Base-by-base conservation (phyloP, 2,113 vertebrate genomes). In the Cygnus atratus region DNA sequence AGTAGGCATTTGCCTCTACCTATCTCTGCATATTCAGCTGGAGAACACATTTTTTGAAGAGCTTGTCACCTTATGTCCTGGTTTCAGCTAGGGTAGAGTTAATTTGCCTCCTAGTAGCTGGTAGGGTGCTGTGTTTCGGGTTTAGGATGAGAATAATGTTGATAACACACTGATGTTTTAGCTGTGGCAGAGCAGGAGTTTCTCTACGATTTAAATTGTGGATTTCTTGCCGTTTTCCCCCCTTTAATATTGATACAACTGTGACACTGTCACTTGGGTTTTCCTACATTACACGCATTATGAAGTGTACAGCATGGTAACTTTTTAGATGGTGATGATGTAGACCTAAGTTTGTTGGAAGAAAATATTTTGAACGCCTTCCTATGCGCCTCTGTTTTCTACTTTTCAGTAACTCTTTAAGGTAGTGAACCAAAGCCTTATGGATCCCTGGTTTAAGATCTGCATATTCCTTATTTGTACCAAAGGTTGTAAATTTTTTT, bases 381-480 rank as follows among this genome's bases (percentile, higher is more conserved):
- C 25, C 39, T 52, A 0, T n/a, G 18, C 0, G 0, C 24, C 26
- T 71, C 19, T 26, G 2, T 52, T 79, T 74, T 44, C 13, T 74
- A 2, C 12, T 16, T 22, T 37, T 87, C 20, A 20, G 2, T 43
- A 44, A 22, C 19, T 61, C 14, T 50, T 70, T 6, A 25, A 44
- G 10, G 10, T 15, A 5, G 6, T 17, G n/a, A 55, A 25, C 6
- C 68, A 22, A 71, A 85, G 18, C 41, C 52, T 62, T 61, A 24
- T 7, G 31, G 25, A 14, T 41, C 37, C 22, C 11, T 72, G 6
- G 35, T 29, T 74, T 55, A 33, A 14, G 4, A 24, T 87, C 18
- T 43, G 2, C 41, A 2, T 79, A 31, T 61, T 84, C 22, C 14
- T 77, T n/a, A 17, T 58, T 77, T 80, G 8, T 83, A 17, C 20